Percentiles rank a stretch among this genome's conserved stretches.
Conservation (phyloP, 2,113 vertebrate species). For the Rhagologus leucostigma region DNA sequence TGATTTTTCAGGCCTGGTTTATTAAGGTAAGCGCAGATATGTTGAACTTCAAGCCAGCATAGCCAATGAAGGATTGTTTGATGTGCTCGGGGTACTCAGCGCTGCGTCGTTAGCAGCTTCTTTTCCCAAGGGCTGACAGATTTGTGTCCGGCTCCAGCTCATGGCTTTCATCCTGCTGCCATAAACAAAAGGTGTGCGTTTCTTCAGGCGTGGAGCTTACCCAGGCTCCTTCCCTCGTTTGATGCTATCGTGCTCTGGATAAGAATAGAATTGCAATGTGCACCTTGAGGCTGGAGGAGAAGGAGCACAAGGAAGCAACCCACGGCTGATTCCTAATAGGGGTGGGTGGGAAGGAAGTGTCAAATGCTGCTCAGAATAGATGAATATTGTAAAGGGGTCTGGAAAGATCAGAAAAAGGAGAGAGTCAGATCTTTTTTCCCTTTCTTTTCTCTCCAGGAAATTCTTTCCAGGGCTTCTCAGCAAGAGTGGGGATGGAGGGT, state of each 20-base stretch:
- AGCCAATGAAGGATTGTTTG: conserved; percentile 51
- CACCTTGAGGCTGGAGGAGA: conserved; percentile 35
- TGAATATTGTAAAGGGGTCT: neutral
- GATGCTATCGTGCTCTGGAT: neutral
- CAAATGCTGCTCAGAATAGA: conserved; percentile 21
- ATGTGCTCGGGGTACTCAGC: neutral
- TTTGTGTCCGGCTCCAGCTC: neutral
- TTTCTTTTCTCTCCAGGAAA: neutral
- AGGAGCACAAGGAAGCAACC: neutral
- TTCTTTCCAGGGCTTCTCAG: neutral
- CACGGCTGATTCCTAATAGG: neutral
- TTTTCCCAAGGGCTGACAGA: conserved; percentile 36
- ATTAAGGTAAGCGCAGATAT: conserved; percentile 23
- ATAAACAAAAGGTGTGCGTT: conserved; percentile 47
- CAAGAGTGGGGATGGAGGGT: neutral
- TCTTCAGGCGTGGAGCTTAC: neutral
- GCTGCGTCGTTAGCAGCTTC: neutral
- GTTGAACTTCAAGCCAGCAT: conserved; percentile 55
- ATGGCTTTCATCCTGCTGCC: conserved; percentile 9
- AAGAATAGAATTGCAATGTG: conserved; percentile 2
- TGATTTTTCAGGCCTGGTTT: neutral
- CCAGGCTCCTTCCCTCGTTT: neutral
- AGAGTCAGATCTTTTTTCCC: neutral
- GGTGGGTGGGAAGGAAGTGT: conserved; percentile 4
- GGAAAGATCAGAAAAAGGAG: conserved; percentile 3